These are phyloP conservation scores for Antedon mediterranea DNA, from an alignment of 53 echinoderm and acorn worm species.

Conservation along the genomic window DNA sequence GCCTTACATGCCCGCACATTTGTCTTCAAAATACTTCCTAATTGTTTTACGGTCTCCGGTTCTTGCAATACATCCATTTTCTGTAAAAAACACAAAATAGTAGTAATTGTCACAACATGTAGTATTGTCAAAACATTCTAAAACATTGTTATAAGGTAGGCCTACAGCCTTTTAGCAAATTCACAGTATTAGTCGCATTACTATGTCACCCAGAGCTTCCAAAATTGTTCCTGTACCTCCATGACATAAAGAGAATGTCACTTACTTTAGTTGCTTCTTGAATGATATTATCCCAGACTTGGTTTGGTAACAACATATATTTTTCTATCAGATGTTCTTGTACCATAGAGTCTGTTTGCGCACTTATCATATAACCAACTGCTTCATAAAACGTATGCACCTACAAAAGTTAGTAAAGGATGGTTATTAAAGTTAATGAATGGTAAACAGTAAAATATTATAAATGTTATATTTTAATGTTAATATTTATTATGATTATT, in stretches of 20 bases:
- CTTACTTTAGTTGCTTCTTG: constrained; percentile 90
- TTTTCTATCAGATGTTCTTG: constrained; percentile 95
- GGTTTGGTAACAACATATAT: constrained; percentile 95
- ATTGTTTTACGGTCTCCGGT: constrained; percentile 75
- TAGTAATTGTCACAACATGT: no score
- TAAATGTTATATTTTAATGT: no score
- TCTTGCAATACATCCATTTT: constrained; percentile 79
- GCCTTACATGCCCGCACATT: constrained; percentile 96
- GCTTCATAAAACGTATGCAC: constrained; percentile 98
- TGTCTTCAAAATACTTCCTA: constrained; percentile 93
- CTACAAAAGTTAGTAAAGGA: no score
- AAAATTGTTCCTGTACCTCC: neutral
- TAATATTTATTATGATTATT: no score
- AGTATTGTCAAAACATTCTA: neutral
- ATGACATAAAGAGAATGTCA: neutral
- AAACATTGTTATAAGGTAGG: no score
- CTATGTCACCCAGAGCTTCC: neutral
- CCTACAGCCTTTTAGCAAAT: no score
- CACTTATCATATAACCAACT: constrained; percentile 96
- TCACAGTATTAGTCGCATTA: neutral
- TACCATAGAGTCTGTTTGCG: constrained; percentile 82
- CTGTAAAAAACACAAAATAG: no score
- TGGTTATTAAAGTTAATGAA: neutral
- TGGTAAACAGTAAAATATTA: neutral
- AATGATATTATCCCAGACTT: constrained; percentile 95